Evolutionary conservation across 1,140 invertebrate genomes (phyloP).

Genomic region (Nephila pilipes): DNA sequence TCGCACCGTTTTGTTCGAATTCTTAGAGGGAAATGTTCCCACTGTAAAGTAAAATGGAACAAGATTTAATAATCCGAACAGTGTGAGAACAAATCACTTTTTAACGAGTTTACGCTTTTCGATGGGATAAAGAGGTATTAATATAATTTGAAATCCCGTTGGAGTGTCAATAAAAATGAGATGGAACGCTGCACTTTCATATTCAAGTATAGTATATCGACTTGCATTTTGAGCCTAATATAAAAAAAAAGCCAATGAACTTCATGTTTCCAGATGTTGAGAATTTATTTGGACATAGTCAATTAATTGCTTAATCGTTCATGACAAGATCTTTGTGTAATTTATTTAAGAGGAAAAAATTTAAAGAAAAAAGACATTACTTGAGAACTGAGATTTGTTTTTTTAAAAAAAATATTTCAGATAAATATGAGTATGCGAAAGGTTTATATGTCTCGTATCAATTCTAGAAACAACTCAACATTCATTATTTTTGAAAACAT

Average conservation of each 20-base stretch:
- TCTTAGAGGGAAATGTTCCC: not conserved
- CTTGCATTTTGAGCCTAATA: not conserved
- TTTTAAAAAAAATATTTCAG: no score
- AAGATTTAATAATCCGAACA: slow-evolving; percentile 5
- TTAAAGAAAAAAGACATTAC: not conserved
- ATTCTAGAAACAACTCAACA: no score
- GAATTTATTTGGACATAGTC: not conserved
- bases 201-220: not conserved
- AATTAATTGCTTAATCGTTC: not conserved
- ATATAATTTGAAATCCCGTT: not conserved
- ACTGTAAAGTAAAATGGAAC: not conserved
- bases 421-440: no score
- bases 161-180: not conserved
- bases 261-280: not conserved
- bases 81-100: not conserved
- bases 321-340: not conserved
- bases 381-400: no score
- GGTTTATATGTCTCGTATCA: no score
- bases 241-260: not conserved
- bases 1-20: not conserved
- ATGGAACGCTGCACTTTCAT: not conserved
- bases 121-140: not conserved
- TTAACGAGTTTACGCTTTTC: not conserved
- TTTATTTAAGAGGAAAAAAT: not conserved
- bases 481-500: no score